These are phyloP conservation scores for Benthochromis sp. DNA, from an alignment of 2,113 vertebrate genomes.

Conservation along the genomic window DNA sequence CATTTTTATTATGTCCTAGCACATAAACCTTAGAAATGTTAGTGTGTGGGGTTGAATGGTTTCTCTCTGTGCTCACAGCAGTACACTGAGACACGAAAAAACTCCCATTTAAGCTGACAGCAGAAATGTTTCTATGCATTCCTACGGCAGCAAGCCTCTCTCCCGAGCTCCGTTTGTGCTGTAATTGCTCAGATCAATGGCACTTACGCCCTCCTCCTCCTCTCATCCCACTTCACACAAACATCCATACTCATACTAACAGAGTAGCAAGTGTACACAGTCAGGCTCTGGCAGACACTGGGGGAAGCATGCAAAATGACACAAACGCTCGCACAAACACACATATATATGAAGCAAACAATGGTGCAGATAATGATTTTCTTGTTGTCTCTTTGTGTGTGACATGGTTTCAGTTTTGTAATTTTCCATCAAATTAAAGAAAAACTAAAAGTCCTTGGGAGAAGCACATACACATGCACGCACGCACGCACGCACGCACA, in stretches of 20 bases:
- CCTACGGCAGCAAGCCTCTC: neutral
- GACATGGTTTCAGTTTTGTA: neutral
- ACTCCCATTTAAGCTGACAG: neutral
- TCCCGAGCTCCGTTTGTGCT: neutral
- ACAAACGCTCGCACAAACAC: neutral
- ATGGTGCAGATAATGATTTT: neutral
- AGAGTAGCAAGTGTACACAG: neutral
- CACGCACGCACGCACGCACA: neutral
- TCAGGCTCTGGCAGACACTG: neutral
- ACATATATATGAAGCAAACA: neutral
- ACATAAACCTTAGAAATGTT: neutral
- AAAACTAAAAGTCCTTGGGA: neutral
- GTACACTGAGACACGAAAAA: neutral
- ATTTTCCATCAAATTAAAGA: neutral
- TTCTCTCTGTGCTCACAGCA: neutral
- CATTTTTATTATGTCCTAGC: neutral
- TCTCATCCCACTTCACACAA: neutral
- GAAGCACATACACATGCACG: neutral
- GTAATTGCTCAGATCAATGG: slow-evolving; percentile 1
- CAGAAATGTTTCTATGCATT: neutral
- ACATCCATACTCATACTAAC: neutral
- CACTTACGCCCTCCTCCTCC: neutral
- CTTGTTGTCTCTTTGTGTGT: neutral
- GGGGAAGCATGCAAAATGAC: neutral
- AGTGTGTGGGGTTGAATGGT: neutral